Evolutionary conservation across 1,140 invertebrate genomes (phyloP).

Genomic region (Drosophila eugracilis): DNA sequence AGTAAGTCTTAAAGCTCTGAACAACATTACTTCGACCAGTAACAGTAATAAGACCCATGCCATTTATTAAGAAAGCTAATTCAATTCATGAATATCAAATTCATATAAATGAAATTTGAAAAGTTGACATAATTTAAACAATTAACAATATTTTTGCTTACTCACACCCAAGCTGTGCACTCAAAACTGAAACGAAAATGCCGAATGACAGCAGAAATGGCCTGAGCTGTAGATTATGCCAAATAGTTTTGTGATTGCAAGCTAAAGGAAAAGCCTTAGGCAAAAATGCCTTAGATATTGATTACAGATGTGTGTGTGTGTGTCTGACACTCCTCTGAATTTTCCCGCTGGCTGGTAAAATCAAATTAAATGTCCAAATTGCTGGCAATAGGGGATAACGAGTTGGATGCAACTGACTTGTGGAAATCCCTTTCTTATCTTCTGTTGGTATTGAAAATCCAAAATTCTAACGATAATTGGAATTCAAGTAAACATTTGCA

Average conservation of each 20-base stretch:
- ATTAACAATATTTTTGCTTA: neutral
- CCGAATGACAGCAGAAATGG: constrained; percentile 35
- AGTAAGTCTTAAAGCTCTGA: neutral
- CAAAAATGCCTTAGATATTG: constrained; percentile 70
- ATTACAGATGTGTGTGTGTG: constrained; percentile 49
- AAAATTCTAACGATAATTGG: constrained; percentile 58
- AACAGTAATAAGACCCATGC: too few species aligned
- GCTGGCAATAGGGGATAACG: constrained; percentile 13
- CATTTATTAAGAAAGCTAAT: neutral
- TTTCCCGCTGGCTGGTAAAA: constrained; percentile 17
- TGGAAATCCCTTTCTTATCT: constrained; percentile 11
- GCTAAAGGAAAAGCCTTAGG: constrained; percentile 5
- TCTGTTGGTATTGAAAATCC: constrained; percentile 32
- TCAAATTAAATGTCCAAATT: constrained; percentile 51
- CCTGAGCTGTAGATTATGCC: constrained; percentile 46
- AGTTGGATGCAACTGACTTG: constrained; percentile 7
- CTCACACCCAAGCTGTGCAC: neutral
- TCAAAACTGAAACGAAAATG: neutral
- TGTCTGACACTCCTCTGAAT: constrained; percentile 1
- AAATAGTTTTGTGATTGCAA: constrained; percentile 50
- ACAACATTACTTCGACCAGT: too few species aligned
- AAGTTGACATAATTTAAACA: neutral
- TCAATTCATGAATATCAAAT: neutral
- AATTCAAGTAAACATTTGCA: constrained; percentile 43
- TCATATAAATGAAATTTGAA: neutral